Conservation (phyloP, 2,113 vertebrate species). For the Melanostigma gelatinosum region DNA sequence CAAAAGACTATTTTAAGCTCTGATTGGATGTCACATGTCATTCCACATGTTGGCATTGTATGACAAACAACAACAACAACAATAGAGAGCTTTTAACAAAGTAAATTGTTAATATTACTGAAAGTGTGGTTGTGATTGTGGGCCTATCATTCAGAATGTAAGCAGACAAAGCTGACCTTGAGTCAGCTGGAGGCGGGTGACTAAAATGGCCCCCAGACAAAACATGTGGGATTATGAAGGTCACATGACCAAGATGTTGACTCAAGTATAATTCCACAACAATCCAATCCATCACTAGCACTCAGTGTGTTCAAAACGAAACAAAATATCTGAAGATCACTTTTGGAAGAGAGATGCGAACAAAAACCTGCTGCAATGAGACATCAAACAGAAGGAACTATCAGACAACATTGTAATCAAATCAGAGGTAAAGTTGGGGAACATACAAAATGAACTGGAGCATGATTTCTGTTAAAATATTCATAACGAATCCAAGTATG, state of each 20-base stretch:
- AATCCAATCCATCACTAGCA: background rate
- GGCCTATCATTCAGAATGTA: background rate
- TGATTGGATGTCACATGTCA: background rate
- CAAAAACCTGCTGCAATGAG: background rate
- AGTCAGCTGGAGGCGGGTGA: conserved; percentile 32
- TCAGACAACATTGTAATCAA: conserved; percentile 11
- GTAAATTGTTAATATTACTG: background rate
- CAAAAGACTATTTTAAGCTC: background rate
- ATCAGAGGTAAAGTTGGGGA: conserved; percentile 19
- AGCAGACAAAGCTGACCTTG: conserved; percentile 64
- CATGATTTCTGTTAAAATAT: conserved; percentile 43
- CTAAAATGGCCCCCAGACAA: conserved; percentile 64
- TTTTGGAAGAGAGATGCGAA: background rate
- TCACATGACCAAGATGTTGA: conserved; percentile 52
- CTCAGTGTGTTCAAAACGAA: background rate
- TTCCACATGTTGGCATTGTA: background rate
- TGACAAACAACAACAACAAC: background rate
- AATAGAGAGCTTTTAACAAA: background rate
- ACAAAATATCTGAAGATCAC: background rate
- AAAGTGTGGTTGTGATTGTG: conserved; percentile 5
- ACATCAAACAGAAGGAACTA: conserved; percentile 15
- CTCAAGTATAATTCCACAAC: conserved; percentile 45
- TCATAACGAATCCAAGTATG: conserved; percentile 16
- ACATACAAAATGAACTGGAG: conserved; percentile 37
- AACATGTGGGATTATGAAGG: conserved; percentile 53